phyloP scores from a whole-genome alignment of 1,140 invertebrate species.

The Whitmania pigra region DNA sequence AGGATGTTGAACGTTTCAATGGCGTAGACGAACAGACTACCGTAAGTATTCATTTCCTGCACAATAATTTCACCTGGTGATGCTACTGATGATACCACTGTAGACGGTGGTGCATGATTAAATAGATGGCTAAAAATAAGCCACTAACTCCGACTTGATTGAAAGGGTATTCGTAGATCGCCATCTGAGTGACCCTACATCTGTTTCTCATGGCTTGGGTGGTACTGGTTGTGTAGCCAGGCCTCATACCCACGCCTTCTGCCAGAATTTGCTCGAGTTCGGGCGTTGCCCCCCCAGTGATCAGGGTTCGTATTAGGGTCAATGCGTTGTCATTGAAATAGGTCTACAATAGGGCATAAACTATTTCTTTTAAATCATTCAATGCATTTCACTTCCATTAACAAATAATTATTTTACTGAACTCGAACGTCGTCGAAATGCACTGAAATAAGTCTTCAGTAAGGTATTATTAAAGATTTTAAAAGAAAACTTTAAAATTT shows the following conservation, averaged over 20 bases:
- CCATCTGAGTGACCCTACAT: slow-evolving; percentile 93
- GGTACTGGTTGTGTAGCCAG: slow-evolving; percentile 86
- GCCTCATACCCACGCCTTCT: slow-evolving; percentile 39
- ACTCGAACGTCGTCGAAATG: neutral
- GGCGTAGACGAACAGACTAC: slow-evolving; percentile 19
- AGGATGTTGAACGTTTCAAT: slow-evolving; percentile 20
- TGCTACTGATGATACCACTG: too few species aligned
- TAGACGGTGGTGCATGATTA: too few species aligned
- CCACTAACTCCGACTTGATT: slow-evolving; percentile 69
- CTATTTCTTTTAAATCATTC: too few species aligned
- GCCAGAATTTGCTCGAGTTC: slow-evolving; percentile 31
- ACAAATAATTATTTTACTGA: neutral
- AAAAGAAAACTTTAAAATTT: too few species aligned
- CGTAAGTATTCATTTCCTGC: slow-evolving; percentile 38
- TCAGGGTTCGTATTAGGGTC: slow-evolving; percentile 28
- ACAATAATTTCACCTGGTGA: too few species aligned
- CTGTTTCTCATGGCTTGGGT: slow-evolving; percentile 81
- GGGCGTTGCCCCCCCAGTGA: slow-evolving; percentile 31
- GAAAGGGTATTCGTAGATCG: slow-evolving; percentile 86
- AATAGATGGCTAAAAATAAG: neutral
- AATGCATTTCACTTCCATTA: too few species aligned
- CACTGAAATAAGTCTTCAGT: too few species aligned
- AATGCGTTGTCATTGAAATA: slow-evolving; percentile 29
- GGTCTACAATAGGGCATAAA: slow-evolving; percentile 18
- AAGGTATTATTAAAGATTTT: too few species aligned